Conservation (phyloP, 2,888 invertebrate species). For the Celastrina argiolus region DNA sequence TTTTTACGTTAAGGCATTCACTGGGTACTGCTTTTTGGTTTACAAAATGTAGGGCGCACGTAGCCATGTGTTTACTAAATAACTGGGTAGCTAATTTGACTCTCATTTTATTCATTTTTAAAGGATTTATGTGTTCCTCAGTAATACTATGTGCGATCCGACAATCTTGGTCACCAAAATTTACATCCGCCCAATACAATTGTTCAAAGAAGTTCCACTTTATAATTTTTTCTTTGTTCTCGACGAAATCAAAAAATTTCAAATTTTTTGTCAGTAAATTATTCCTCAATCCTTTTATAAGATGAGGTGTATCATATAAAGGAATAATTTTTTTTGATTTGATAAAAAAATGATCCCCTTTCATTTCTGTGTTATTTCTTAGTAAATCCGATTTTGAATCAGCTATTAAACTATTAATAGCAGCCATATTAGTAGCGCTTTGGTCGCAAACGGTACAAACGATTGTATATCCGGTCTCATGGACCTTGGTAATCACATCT, state of each 20-base stretch:
- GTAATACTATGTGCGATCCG: background rate
- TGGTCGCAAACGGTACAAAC: background rate
- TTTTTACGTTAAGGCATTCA: background rate
- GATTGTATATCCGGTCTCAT: background rate
- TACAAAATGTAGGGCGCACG: background rate
- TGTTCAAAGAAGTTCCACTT: background rate
- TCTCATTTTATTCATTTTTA: background rate
- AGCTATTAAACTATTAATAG: slow-evolving; percentile 2
- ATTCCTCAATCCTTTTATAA: background rate
- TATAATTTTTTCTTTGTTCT: background rate
- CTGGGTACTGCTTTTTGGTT: background rate
- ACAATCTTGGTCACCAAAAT: too few species aligned
- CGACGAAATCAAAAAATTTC: slow-evolving; percentile 17
- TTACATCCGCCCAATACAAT: too few species aligned
- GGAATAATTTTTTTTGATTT: background rate
- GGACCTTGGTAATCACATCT: background rate
- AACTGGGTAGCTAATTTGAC: background rate
- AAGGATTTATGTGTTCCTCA: background rate
- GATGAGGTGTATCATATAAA: too few species aligned
- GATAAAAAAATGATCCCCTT: slow-evolving; percentile 25
- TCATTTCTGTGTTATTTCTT: slow-evolving; percentile 1
- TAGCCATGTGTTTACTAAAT: background rate
- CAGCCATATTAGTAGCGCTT: slow-evolving; percentile 8
- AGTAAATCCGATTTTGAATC: background rate
- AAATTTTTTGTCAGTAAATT: background rate